Evolutionary conservation across 2,113 vertebrate species (phyloP).

Genomic region (Cyrtonyx montezumae): DNA sequence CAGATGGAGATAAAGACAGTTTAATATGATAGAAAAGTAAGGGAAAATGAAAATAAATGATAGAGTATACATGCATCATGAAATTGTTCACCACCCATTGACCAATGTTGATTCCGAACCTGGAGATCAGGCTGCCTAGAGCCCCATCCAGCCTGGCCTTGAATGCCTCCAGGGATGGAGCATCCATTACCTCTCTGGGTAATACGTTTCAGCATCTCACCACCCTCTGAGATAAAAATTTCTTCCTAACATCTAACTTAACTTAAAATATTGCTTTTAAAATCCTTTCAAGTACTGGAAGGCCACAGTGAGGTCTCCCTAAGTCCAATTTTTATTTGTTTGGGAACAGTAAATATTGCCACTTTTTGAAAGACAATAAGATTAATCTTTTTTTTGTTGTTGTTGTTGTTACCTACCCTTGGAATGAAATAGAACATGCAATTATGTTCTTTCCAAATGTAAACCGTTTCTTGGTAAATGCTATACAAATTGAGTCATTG

Average conservation of each 20-base stretch:
- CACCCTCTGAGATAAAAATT: no score
- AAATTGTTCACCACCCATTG: not conserved
- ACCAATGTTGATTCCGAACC: not conserved
- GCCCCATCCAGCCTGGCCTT: no score
- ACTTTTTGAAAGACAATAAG: not conserved
- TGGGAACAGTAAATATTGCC: not conserved
- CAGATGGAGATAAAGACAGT: not conserved
- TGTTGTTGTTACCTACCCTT: not conserved
- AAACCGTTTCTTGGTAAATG: not conserved
- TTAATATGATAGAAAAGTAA: not conserved
- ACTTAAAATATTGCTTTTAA: no score
- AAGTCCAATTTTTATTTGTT: not conserved
- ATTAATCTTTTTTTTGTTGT: rapidly evolving
- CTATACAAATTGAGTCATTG: not conserved
- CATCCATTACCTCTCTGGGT: no score
- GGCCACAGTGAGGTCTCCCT: no score
- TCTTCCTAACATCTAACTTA: no score
- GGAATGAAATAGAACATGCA: not conserved
- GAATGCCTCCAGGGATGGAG: no score
- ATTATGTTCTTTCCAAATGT: not conserved
- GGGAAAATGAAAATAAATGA: not conserved
- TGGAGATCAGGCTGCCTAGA: no score
- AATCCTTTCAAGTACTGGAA: no score
- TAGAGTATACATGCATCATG: not conserved
- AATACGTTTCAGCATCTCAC: no score